Conservation (phyloP, 2,888 invertebrate species). For the Trisateles emortualis region DNA sequence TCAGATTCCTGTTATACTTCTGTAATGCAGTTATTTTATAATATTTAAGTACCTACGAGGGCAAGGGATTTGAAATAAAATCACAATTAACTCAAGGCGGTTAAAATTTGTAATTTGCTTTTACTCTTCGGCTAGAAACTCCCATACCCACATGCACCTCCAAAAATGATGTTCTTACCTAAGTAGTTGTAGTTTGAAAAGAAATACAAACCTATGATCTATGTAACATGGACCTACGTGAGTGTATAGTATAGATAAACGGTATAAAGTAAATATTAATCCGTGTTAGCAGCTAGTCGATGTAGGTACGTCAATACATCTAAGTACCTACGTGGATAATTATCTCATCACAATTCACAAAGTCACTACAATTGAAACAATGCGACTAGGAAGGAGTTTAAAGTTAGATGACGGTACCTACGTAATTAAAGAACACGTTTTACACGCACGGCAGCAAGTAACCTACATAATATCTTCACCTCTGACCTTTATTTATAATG, state of each 20-base stretch:
- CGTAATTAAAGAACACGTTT: background rate
- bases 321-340: background rate
- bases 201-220: background rate
- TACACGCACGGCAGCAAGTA: background rate
- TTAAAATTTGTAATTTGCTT: too few species aligned
- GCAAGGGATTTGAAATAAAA: too few species aligned
- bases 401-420: background rate
- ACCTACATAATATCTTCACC: constrained; percentile 22
- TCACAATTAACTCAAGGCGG: too few species aligned
- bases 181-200: too few species aligned
- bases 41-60: too few species aligned
- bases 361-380: constrained; percentile 14
- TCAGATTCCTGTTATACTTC: too few species aligned
- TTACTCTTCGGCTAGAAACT: too few species aligned
- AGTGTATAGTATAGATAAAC: background rate
- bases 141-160: too few species aligned
- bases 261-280: too few species aligned
- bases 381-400: constrained; percentile 2
- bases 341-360: constrained; percentile 3
- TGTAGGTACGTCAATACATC: background rate
- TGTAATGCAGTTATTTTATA: too few species aligned
- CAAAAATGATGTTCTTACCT: too few species aligned
- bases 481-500: constrained; percentile 23
- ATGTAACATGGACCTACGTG: background rate
- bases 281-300: background rate